phyloP scores from a whole-genome alignment of 2,113 vertebrate species.

The Neogale vison region DNA sequence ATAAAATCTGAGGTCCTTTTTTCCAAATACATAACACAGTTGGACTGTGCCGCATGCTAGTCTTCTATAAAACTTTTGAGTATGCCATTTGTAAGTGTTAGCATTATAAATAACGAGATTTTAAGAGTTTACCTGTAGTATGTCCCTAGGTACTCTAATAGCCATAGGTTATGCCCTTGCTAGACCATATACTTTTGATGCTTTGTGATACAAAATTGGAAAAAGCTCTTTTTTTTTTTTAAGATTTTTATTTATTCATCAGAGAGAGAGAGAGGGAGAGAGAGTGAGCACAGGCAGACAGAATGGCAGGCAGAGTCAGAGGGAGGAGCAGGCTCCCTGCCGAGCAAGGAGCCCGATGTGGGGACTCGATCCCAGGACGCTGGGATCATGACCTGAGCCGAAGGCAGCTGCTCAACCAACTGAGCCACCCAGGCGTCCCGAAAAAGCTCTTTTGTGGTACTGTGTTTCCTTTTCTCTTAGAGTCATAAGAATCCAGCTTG shows the following conservation, averaged over 20 bases:
- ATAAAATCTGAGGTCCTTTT: neutral
- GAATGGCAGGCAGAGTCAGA: too few species aligned
- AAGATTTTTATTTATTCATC: too few species aligned
- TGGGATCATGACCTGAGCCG: too few species aligned
- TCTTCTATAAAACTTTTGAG: neutral
- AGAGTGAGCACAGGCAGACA: too few species aligned
- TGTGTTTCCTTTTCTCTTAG: neutral
- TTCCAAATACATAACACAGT: neutral
- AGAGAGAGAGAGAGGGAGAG: too few species aligned
- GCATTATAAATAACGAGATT: conserved; percentile 32
- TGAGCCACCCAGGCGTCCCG: too few species aligned
- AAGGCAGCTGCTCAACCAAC: too few species aligned
- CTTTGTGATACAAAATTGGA: neutral
- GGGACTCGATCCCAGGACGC: too few species aligned
- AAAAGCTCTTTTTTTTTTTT: conserved; percentile 37
- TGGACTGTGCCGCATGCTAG: neutral
- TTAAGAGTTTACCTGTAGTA: neutral
- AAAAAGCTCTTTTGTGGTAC: conserved; percentile 2
- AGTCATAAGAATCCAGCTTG: neutral
- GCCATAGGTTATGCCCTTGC: neutral
- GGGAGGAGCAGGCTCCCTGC: too few species aligned
- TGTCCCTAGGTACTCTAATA: neutral
- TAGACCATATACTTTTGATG: neutral
- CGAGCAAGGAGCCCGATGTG: too few species aligned
- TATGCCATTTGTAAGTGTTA: conserved; percentile 9